Conservation (phyloP, 2,113 vertebrate species). For the Neomonachus schauinslandi region DNA sequence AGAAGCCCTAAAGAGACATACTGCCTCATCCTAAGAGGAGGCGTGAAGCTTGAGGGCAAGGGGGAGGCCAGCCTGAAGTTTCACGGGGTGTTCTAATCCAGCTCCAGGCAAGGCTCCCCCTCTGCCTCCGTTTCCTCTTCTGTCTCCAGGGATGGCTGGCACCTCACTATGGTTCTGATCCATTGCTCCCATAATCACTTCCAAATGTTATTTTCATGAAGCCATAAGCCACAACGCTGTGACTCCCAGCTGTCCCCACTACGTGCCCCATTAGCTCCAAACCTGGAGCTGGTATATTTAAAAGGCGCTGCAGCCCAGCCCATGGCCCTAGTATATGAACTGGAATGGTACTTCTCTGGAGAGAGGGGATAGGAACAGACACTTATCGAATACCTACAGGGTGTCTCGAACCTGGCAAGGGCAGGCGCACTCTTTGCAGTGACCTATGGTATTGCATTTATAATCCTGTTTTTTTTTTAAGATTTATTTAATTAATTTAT, state of each 20-base stretch:
- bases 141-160: constrained; percentile 80
- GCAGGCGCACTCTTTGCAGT: neutral
- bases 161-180: constrained; percentile 80
- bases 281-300: neutral
- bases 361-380: neutral
- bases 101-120: constrained; percentile 60
- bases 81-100: constrained; percentile 62
- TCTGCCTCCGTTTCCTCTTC: constrained; percentile 50
- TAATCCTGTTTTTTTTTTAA: neutral
- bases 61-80: constrained; percentile 46
- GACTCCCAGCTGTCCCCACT: constrained; percentile 72
- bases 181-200: constrained; percentile 78
- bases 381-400: rapidly evolving
- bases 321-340: rapidly evolving
- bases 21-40: constrained; percentile 9
- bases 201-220: constrained; percentile 81
- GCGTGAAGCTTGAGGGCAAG: constrained; percentile 36
- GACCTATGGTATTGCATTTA: neutral
- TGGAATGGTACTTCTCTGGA: neutral
- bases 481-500: neutral
- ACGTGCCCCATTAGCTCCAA: constrained; percentile 61
- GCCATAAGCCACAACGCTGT: constrained; percentile 49
- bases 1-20: neutral
- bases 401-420: neutral
- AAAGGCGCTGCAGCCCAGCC: neutral